Conservation (phyloP, 2,113 vertebrate genomes). For the Crotalus horridus region DNA sequence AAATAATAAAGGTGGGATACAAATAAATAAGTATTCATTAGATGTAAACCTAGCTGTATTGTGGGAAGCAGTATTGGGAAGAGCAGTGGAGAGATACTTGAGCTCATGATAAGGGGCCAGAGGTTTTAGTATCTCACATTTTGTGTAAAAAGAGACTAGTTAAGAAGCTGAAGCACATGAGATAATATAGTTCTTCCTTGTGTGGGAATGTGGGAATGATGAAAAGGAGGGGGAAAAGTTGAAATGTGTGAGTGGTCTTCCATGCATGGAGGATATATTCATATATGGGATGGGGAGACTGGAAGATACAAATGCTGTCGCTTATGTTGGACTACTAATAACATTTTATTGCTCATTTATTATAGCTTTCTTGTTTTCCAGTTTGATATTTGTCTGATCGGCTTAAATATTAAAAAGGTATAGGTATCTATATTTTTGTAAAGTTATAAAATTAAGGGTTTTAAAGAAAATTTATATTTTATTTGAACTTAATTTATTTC, state of each 20-base stretch:
- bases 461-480: background rate
- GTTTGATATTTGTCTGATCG: background rate
- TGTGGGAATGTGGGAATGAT: background rate
- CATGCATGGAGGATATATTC: background rate
- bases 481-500: background rate
- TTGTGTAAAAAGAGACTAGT: background rate
- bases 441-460: background rate
- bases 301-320: background rate
- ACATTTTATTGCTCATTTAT: background rate
- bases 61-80: background rate
- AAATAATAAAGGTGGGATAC: background rate
- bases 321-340: background rate
- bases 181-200: background rate
- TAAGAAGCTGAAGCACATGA: background rate
- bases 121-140: background rate
- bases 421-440: background rate
- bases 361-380: background rate
- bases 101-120: background rate
- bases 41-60: background rate
- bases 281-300: background rate
- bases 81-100: background rate
- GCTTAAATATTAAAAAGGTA: background rate
- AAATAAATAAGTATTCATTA: background rate
- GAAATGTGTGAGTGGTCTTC: background rate
- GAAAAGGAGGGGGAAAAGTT: background rate